Evolutionary conservation across 2,113 vertebrate species (phyloP).

Genomic region (Rhineura floridana): DNA sequence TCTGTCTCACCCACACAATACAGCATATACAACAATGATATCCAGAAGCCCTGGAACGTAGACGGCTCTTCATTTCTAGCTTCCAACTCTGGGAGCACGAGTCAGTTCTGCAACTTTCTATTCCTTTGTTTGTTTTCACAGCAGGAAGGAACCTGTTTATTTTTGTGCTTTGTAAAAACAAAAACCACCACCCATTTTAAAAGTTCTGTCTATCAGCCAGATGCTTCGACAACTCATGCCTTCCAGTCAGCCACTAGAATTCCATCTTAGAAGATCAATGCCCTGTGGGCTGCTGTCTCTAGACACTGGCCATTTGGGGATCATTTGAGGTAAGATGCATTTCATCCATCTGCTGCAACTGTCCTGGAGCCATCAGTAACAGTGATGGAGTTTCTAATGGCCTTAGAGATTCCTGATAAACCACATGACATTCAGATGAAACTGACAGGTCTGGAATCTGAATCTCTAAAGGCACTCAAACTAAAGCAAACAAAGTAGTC

Average conservation of each 20-base stretch:
- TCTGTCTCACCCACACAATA: too few relatives aligned
- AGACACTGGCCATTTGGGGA: neutral
- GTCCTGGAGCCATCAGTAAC: neutral
- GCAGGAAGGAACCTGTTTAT: neutral
- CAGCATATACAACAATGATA: neutral
- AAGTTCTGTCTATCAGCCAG: neutral
- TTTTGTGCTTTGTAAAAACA: neutral
- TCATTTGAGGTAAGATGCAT: neutral
- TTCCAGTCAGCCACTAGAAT: neutral
- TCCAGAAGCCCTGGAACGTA: neutral
- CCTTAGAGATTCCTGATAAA: constrained; percentile 3
- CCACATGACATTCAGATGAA: constrained; percentile 15
- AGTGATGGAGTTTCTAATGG: constrained; percentile 6
- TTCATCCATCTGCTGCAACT: constrained; percentile 4
- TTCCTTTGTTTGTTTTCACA: constrained; percentile 1
- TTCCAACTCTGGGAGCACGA: neutral
- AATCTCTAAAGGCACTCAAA: neutral
- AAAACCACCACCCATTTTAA: neutral
- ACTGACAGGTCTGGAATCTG: neutral
- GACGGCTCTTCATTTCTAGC: neutral
- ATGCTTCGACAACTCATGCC: neutral
- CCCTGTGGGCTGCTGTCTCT: neutral
- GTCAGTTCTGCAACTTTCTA: neutral
- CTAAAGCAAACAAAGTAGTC: neutral
- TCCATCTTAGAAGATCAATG: constrained; percentile 17